Evolutionary conservation across 1,140 invertebrate species (phyloP).

Genomic region (Copidosoma floridanum): DNA sequence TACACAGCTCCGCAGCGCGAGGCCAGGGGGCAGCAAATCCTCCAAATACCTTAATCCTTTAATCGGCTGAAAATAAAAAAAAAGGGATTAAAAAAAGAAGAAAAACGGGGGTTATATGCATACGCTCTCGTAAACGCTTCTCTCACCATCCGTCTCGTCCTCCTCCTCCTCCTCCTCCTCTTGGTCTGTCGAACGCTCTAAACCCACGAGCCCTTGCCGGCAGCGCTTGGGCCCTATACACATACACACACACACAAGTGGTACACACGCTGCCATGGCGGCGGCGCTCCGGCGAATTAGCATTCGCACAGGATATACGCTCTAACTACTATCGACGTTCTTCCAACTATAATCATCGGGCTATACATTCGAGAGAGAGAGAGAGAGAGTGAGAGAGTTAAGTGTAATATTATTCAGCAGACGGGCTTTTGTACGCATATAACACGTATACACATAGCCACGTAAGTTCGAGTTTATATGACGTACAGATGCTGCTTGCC

Average conservation of each 20-base stretch:
- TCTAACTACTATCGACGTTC: slow-evolving; percentile 58
- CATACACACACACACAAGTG: neutral
- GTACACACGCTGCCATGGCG: no score
- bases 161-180: neutral
- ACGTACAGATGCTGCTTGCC: slow-evolving; percentile 52
- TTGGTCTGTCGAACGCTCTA: neutral
- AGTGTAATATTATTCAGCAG: slow-evolving; percentile 59
- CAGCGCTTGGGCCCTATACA: slow-evolving; percentile 9
- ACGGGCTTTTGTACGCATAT: slow-evolving; percentile 41
- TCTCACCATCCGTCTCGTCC: neutral
- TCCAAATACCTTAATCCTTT: slow-evolving; percentile 23
- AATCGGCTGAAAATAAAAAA: slow-evolving; percentile 29
- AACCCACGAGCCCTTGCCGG: neutral
- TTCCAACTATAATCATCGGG: slow-evolving; percentile 57
- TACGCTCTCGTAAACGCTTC: neutral
- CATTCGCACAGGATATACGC: slow-evolving; percentile 58
- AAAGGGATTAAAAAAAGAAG: slow-evolving; percentile 20
- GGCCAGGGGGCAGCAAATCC: slow-evolving; percentile 18
- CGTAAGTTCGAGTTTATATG: neutral
- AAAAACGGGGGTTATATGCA: slow-evolving; percentile 10
- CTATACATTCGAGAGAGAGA: slow-evolving; percentile 32
- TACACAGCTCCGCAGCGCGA: no score
- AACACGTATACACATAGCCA: neutral
- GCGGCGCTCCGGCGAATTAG: slow-evolving; percentile 45
- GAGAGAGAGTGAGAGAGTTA: slow-evolving; percentile 38